phyloP scores from a whole-genome alignment of 2,888 invertebrate species.

The Disparrhopalites patrizii region DNA sequence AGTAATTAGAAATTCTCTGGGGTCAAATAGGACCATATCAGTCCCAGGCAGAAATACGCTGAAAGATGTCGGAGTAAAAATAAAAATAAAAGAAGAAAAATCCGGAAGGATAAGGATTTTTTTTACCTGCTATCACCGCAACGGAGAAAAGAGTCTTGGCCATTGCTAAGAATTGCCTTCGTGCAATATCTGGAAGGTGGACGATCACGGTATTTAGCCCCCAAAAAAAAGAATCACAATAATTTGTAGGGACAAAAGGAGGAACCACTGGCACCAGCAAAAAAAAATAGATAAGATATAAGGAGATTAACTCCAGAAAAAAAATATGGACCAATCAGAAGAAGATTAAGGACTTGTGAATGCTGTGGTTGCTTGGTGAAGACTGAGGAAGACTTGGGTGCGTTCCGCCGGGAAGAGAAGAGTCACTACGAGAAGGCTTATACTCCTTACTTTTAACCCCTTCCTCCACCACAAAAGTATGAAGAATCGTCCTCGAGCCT shows the following conservation, averaged over 20 bases:
- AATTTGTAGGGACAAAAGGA: background rate
- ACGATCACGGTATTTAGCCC: background rate
- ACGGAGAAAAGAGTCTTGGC: slow-evolving; percentile 21
- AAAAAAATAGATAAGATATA: background rate
- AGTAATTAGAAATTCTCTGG: background rate
- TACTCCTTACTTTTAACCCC: slow-evolving; percentile 16
- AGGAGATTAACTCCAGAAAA: slow-evolving; percentile 12
- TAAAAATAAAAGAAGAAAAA: background rate
- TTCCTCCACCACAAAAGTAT: slow-evolving; percentile 7
- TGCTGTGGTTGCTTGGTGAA: slow-evolving; percentile 16
- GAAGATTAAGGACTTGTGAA: slow-evolving; percentile 20
- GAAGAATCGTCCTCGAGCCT: slow-evolving; percentile 7
- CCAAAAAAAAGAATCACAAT: background rate
- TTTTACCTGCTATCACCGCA: slow-evolving; percentile 27
- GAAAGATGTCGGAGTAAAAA: too few species aligned
- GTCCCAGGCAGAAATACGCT: too few species aligned
- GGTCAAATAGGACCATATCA: background rate
- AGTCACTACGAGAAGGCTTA: background rate
- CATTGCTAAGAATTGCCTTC: too few species aligned
- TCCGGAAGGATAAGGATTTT: background rate
- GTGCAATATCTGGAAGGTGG: background rate
- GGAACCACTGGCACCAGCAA: background rate
- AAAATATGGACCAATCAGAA: too few species aligned
- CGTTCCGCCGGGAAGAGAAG: slow-evolving; percentile 24
- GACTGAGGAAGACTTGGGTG: slow-evolving; percentile 31